A percentile compares a stretch with the other conserved stretches of the same genome.
Conservation (phyloP, 2,888 invertebrate genomes). For the Gnatocerus cornutus region DNA sequence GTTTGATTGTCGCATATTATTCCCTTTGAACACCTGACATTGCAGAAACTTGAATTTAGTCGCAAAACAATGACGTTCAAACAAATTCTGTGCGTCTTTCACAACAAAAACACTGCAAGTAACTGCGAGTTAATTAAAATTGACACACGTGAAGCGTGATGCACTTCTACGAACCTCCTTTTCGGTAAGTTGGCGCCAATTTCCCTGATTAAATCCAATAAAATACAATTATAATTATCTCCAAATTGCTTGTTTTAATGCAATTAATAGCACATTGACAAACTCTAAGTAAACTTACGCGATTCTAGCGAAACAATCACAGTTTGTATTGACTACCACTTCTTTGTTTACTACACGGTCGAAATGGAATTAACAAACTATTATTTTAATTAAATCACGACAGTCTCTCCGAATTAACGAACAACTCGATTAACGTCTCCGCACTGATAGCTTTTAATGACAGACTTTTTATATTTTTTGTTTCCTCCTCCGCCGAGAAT, state of each 20-base stretch:
- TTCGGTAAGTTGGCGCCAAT: slow-evolving; percentile 48
- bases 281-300: slow-evolving; percentile 54
- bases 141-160: slow-evolving; percentile 29
- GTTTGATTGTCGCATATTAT: slow-evolving; percentile 36
- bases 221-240: slow-evolving; percentile 63
- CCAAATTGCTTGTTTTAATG: slow-evolving; percentile 66
- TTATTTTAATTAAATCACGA: slow-evolving; percentile 40
- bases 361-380: slow-evolving; percentile 38
- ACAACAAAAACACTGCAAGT: no score
- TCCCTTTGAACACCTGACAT: slow-evolving; percentile 35
- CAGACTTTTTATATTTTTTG: slow-evolving; percentile 14
- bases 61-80: not conserved
- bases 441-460: slow-evolving; percentile 8
- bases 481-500: not conserved
- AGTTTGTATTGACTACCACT: slow-evolving; percentile 29
- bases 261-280: slow-evolving; percentile 63
- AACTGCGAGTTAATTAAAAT: slow-evolving; percentile 41
- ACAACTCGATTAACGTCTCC: slow-evolving; percentile 10
- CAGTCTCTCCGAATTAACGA: slow-evolving; percentile 5
- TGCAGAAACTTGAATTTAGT: slow-evolving; percentile 14
- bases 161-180: slow-evolving; percentile 21
- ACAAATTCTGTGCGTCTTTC: not conserved
- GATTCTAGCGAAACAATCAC: slow-evolving; percentile 15
- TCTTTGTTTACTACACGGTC: slow-evolving; percentile 22
- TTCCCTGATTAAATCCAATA: slow-evolving; percentile 65